Evolutionary conservation across 2,888 invertebrate species (phyloP).

Genomic region (Leptinotarsa peninsularis): DNA sequence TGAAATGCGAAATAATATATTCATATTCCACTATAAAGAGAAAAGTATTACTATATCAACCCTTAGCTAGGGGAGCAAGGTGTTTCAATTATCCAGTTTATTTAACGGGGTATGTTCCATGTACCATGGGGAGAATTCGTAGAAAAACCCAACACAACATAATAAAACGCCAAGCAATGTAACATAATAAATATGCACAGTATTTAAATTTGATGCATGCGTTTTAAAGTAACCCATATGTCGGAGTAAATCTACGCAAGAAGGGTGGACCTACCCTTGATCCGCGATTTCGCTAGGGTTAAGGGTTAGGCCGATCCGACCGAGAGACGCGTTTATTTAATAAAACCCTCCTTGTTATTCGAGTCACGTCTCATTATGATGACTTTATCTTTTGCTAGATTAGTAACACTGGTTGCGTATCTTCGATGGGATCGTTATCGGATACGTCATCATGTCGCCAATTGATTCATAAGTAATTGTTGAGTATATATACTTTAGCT

Average conservation of each 20-base stretch:
- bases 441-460: slow-evolving; percentile 6
- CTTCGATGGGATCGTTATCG: slow-evolving; percentile 24
- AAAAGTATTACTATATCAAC: not conserved
- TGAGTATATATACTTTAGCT: not conserved
- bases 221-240: slow-evolving; percentile 62
- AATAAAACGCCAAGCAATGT: slow-evolving; percentile 6
- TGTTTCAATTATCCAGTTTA: slow-evolving; percentile 41
- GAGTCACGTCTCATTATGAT: slow-evolving; percentile 60
- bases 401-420: slow-evolving; percentile 24
- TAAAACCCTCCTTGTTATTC: slow-evolving; percentile 60
- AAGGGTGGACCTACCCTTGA: slow-evolving; percentile 15
- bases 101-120: slow-evolving; percentile 30
- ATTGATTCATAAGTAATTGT: slow-evolving; percentile 19
- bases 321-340: slow-evolving; percentile 56
- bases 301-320: slow-evolving; percentile 26
- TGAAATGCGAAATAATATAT: not conserved
- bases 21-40: not conserved
- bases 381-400: slow-evolving; percentile 49
- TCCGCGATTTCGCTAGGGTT: slow-evolving; percentile 28
- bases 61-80: not conserved
- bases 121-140: not conserved
- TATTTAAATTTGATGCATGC: slow-evolving; percentile 56
- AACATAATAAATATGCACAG: slow-evolving; percentile 40
- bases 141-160: not conserved
- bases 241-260: slow-evolving; percentile 53